Evolutionary conservation across 64 coral and sea anemone genomes (phyloP).

Genomic region (Stichodactyla helianthus): DNA sequence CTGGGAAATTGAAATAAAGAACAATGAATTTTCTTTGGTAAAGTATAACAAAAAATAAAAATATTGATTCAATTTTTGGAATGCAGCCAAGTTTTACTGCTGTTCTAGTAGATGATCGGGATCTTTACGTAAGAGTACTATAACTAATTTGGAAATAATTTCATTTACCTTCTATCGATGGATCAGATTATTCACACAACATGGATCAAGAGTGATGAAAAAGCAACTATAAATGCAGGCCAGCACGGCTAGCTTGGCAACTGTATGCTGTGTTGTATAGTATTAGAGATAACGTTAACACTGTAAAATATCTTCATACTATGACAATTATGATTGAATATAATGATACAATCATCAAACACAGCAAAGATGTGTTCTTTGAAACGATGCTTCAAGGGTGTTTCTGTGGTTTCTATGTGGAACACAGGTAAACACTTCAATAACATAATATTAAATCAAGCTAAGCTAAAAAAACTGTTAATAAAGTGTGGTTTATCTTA

Average conservation of each 20-base stretch:
- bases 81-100: not conserved
- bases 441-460: not conserved
- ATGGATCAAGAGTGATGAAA: constrained; percentile 73
- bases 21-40: not conserved
- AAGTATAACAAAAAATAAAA: not conserved
- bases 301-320: constrained; percentile 24
- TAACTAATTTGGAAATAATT: not conserved
- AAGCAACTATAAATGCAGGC: constrained; percentile 89
- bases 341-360: not conserved
- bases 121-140: not conserved
- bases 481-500: not conserved
- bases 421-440: not conserved
- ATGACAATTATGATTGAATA: not conserved
- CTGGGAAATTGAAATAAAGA: too few species aligned
- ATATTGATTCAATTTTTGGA: not conserved
- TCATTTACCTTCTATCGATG: constrained; percentile 77
- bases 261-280: constrained; percentile 99
- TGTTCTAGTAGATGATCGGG: not conserved
- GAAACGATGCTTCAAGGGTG: not conserved
- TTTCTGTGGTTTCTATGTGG: not conserved
- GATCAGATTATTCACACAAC: constrained; percentile 72
- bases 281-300: constrained; percentile 64
- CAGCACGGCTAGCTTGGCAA: constrained; percentile 86
- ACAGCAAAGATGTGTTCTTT: not conserved
- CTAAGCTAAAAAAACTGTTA: not conserved